phyloP scores from a whole-genome alignment of 2,113 vertebrate species.

The Platycercus adscitus region DNA sequence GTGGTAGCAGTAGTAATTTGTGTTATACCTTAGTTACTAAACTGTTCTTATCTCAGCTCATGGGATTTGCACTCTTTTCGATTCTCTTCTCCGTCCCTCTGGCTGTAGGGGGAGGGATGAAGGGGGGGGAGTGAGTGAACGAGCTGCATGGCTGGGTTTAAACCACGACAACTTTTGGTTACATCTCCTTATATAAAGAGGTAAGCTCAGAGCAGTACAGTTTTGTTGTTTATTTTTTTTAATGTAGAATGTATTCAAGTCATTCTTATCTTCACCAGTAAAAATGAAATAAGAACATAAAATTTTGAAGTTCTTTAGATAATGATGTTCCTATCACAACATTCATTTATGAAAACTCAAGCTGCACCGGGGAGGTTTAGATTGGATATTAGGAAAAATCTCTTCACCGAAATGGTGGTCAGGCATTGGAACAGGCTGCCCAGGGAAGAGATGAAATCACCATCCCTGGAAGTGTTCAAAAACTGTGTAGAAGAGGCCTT shows the following conservation, averaged over 20 bases:
- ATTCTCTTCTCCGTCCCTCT: too few relatives aligned
- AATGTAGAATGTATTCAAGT: neutral
- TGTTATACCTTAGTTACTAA: too few relatives aligned
- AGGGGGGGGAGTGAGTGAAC: too few relatives aligned
- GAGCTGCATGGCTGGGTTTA: too few relatives aligned
- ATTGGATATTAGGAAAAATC: neutral
- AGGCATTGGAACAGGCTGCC: neutral
- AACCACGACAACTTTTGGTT: neutral
- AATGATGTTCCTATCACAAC: slow-evolving; percentile 32
- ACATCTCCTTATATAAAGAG: neutral
- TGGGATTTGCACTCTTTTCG: too few relatives aligned
- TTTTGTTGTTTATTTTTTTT: neutral
- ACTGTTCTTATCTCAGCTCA: too few relatives aligned
- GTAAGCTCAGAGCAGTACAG: neutral
- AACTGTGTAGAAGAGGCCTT: neutral
- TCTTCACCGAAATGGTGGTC: neutral
- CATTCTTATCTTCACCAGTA: slow-evolving; percentile 56
- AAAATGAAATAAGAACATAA: slow-evolving; percentile 74
- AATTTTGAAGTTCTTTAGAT: slow-evolving; percentile 64
- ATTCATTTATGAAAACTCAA: slow-evolving; percentile 33
- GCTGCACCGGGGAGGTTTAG: neutral
- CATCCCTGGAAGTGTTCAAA: neutral
- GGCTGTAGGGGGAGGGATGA: too few relatives aligned
- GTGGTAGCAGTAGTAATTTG: too few relatives aligned
- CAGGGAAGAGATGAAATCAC: neutral